Conservation (phyloP, 2,888 invertebrate genomes). For the Tenthredo distinguenda region DNA sequence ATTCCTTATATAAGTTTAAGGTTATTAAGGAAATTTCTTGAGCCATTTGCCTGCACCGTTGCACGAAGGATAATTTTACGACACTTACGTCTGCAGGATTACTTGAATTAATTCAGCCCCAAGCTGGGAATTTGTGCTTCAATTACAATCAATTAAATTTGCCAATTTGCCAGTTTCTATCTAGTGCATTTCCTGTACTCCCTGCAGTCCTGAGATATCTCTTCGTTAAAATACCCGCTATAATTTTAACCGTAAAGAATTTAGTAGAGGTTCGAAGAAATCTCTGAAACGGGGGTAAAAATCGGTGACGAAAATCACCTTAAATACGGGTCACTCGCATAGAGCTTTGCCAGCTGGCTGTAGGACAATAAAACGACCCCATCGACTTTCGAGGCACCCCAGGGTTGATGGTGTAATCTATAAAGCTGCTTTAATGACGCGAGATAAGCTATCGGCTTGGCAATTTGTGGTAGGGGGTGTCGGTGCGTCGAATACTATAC, state of each 20-base stretch:
- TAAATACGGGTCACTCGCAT: slow-evolving; percentile 1
- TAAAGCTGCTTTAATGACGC: slow-evolving; percentile 29
- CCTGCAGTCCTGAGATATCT: not conserved
- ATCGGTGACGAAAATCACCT: slow-evolving; percentile 23
- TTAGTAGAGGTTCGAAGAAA: not conserved
- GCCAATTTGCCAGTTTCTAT: not conserved
- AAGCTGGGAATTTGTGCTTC: not conserved
- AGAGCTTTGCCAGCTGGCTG: slow-evolving; percentile 10
- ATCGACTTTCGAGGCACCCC: slow-evolving; percentile 7
- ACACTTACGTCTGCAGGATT: not conserved
- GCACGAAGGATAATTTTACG: slow-evolving; percentile 10
- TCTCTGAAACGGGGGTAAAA: not conserved
- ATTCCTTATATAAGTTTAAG: not conserved
- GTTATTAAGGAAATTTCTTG: slow-evolving; percentile 3
- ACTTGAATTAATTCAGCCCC: not conserved
- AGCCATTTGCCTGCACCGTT: slow-evolving; percentile 10
- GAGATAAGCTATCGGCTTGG: slow-evolving; percentile 28
- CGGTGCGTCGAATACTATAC: slow-evolving; percentile 6
- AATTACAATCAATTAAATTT: not conserved
- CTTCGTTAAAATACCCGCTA: not conserved
- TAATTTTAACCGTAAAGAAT: not conserved
- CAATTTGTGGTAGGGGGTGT: slow-evolving; percentile 19
- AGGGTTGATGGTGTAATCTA: not conserved
- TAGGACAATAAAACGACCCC: not conserved
- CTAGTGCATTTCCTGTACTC: not conserved